phyloP scores from a whole-genome alignment of 2,797 vertebrate genomes.

The Merluccius polli region DNA sequence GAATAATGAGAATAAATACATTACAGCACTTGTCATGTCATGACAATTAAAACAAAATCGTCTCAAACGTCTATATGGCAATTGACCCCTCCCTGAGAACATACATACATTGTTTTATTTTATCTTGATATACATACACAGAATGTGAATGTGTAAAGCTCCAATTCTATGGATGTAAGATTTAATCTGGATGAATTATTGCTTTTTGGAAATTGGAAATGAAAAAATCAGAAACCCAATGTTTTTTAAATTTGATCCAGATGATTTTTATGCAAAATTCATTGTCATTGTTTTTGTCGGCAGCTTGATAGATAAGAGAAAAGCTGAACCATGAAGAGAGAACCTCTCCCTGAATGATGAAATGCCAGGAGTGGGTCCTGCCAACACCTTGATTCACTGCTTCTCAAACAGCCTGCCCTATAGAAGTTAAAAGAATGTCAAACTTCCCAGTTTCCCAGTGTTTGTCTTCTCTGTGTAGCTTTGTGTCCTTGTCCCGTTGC shows the following conservation, averaged over 20 bases:
- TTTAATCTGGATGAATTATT: too few species aligned
- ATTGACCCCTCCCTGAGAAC: neutral
- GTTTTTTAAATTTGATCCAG: too few species aligned
- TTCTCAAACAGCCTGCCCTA: conserved; percentile 44
- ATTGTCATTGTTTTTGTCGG: too few species aligned
- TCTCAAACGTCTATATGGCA: neutral
- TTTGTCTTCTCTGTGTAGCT: conserved; percentile 44
- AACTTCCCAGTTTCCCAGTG: conserved; percentile 43
- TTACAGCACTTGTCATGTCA: neutral
- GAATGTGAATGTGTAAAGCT: too few species aligned
- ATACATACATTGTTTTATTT: too few species aligned
- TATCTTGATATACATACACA: too few species aligned
- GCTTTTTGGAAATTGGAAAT: neutral
- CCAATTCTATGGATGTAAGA: neutral
- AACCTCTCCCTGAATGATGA: neutral
- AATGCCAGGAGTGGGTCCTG: neutral
- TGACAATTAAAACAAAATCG: neutral
- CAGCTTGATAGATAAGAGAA: conserved; percentile 1
- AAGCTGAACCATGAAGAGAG: neutral
- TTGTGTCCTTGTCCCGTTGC: conserved; percentile 4
- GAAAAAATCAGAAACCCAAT: neutral
- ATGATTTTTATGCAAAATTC: neutral
- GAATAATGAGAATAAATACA: neutral
- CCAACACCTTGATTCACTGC: conserved; percentile 35
- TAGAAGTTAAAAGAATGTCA: conserved; percentile 52